These are phyloP conservation scores for Ennomos fuscantarius DNA, from an alignment of 2,888 invertebrate species.

Conservation along the genomic window DNA sequence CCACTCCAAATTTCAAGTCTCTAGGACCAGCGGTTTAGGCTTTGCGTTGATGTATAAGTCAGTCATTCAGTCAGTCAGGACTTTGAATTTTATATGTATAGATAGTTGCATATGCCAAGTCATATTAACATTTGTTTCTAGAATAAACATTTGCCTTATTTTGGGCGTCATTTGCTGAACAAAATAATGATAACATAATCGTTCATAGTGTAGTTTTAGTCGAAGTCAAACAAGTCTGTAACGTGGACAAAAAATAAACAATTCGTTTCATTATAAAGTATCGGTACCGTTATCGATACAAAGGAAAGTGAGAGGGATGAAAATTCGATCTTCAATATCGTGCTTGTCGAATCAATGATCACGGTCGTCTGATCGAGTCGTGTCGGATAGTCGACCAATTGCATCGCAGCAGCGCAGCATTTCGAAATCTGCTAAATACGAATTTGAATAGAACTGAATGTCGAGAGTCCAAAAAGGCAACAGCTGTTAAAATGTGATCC, in stretches of 20 bases:
- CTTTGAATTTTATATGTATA: neutral
- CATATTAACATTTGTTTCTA: conserved; percentile 35
- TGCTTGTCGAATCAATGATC: conserved; percentile 59
- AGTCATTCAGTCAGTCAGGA: too few relatives aligned
- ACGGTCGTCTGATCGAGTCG: conserved; percentile 49
- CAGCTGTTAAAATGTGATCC: too few relatives aligned
- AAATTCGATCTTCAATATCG: conserved; percentile 45
- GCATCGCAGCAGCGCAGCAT: conserved; percentile 41
- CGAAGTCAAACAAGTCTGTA: conserved; percentile 11
- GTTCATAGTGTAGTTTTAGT: too few relatives aligned
- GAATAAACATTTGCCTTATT: conserved; percentile 40
- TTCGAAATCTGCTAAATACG: conserved; percentile 37
- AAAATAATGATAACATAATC: too few relatives aligned
- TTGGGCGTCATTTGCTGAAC: conserved; percentile 33
- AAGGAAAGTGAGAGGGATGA: conserved; percentile 57
- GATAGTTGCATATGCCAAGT: conserved; percentile 1
- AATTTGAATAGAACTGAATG: conserved; percentile 8
- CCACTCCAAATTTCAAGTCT: too few relatives aligned
- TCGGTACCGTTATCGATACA: conserved; percentile 1
- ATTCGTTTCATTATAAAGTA: conserved; percentile 2
- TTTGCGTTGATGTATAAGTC: too few relatives aligned
- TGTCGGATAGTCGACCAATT: conserved; percentile 46
- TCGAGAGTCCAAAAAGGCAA: neutral
- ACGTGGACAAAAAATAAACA: conserved; percentile 23
- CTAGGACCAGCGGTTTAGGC: too few relatives aligned